Evolutionary conservation across 2,888 invertebrate species (phyloP).

Genomic region (Cerceris ruficornis): DNA sequence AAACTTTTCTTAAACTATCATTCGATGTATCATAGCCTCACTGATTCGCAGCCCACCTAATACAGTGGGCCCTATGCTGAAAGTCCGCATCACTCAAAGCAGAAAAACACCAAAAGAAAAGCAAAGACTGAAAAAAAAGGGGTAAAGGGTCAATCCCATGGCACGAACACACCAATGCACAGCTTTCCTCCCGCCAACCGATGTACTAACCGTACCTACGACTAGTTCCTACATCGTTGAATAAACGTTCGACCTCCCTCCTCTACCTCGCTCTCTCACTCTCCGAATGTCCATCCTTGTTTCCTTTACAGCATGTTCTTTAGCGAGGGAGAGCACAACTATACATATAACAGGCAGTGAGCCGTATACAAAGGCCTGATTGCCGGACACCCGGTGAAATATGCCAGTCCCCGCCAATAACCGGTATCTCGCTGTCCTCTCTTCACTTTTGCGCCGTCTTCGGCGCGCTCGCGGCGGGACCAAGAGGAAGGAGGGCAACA

Average conservation of each 20-base stretch:
- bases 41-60: no score
- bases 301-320: background rate
- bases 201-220: slow-evolving; percentile 43
- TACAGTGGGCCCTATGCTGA: no score
- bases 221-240: slow-evolving; percentile 64
- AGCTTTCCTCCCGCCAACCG: slow-evolving; percentile 28
- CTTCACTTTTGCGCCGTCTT: slow-evolving; percentile 64
- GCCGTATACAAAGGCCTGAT: slow-evolving; percentile 70
- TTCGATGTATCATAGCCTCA: no score
- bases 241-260: slow-evolving; percentile 72
- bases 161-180: slow-evolving; percentile 10
- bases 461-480: slow-evolving; percentile 20
- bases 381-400: slow-evolving; percentile 74
- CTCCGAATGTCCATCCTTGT: background rate
- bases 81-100: no score
- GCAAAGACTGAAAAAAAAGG: background rate
- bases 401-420: slow-evolving; percentile 77
- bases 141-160: slow-evolving; percentile 11
- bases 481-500: slow-evolving; percentile 9
- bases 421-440: slow-evolving; percentile 74
- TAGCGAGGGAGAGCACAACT: slow-evolving; percentile 38
- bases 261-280: slow-evolving; percentile 38
- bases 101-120: background rate
- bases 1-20: no score
- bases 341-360: slow-evolving; percentile 57